These are phyloP conservation scores for Salvelinus fontinalis DNA, from an alignment of 2,113 vertebrate species.

Conservation along the genomic window DNA sequence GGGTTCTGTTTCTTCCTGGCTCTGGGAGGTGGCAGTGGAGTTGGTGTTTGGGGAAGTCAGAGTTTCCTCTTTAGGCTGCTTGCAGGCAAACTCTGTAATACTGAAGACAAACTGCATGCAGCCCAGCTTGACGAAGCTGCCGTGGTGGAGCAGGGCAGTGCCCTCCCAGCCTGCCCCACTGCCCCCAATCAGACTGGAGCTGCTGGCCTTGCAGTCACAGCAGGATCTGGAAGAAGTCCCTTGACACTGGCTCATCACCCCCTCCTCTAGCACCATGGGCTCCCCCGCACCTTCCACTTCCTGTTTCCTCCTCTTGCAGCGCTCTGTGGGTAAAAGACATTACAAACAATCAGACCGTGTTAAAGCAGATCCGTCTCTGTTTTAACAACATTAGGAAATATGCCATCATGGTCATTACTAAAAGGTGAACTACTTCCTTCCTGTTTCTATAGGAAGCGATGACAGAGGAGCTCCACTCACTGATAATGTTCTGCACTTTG, in stretches of 20 bases:
- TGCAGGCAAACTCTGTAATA: constrained; percentile 90
- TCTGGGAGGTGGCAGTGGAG: constrained; percentile 35
- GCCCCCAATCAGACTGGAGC: constrained; percentile 91
- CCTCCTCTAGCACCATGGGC: constrained; percentile 59
- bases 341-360: neutral
- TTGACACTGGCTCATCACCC: constrained; percentile 88
- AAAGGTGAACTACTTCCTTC: too few species aligned
- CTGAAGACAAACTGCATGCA: constrained; percentile 97
- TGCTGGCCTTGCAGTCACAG: constrained; percentile 92
- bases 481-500: constrained; percentile 95
- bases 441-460: neutral
- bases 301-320: constrained; percentile 82
- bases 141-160: constrained; percentile 91
- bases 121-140: constrained; percentile 95
- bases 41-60: neutral
- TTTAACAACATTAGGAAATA: too few species aligned
- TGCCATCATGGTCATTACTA: too few species aligned
- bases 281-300: constrained; percentile 54
- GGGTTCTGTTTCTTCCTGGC: constrained; percentile 72
- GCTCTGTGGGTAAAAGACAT: constrained; percentile 66
- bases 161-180: constrained; percentile 96
- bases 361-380: too few species aligned
- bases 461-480: constrained; percentile 75
- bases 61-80: constrained; percentile 79
- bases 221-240: constrained; percentile 64